Conservation (phyloP, 2,888 invertebrate genomes). For the Mythimna impura region DNA sequence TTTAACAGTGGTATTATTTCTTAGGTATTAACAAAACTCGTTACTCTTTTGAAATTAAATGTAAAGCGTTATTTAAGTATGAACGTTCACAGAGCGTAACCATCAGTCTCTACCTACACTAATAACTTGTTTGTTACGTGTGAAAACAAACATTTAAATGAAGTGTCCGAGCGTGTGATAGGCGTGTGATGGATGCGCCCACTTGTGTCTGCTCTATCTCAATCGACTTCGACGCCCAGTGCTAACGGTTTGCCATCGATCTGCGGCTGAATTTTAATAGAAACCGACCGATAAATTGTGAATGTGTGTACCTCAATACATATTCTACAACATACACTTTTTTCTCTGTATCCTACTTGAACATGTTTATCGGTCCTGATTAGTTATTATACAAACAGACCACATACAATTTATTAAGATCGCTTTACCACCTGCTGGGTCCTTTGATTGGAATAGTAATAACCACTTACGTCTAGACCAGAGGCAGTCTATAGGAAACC, state of each 20-base stretch:
- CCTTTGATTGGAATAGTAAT: constrained; percentile 9
- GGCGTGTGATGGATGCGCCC: constrained; percentile 69
- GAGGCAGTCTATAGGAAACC: not conserved
- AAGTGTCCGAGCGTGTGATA: constrained; percentile 58
- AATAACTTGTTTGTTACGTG: constrained; percentile 14
- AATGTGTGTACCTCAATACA: not conserved
- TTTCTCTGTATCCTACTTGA: not conserved
- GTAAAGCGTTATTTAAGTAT: not conserved
- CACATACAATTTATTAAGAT: constrained; percentile 17
- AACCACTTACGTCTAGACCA: constrained; percentile 10
- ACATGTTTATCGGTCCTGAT: not conserved
- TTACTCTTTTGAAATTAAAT: not conserved
- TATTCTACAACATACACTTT: not conserved
- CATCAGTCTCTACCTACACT: not conserved
- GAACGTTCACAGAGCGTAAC: not conserved
- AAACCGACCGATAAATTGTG: not conserved
- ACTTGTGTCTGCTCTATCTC: constrained; percentile 64
- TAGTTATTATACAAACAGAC: not conserved
- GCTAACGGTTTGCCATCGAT: constrained; percentile 65
- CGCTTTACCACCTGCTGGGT: not conserved
- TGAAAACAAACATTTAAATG: constrained; percentile 35
- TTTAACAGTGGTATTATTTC: not conserved
- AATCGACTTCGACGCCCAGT: constrained; percentile 64
- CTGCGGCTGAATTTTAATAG: constrained; percentile 25
- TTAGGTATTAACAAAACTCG: not conserved